phyloP scores from a whole-genome alignment of 2,113 vertebrate genomes.

The Dasyprocta punctata region DNA sequence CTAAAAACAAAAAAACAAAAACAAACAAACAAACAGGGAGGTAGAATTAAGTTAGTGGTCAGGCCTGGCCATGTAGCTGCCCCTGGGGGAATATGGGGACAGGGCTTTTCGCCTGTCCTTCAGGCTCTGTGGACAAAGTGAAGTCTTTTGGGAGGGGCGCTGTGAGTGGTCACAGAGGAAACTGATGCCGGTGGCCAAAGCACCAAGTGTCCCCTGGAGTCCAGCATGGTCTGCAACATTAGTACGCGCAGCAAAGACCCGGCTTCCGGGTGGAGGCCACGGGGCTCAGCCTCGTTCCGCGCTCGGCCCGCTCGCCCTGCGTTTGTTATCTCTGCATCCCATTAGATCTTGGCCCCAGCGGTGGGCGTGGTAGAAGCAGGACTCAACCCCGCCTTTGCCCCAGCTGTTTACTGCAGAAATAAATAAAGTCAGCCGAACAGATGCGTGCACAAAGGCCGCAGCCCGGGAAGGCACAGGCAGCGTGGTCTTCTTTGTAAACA shows the following conservation, averaged over 20 bases:
- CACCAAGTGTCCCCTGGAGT: not conserved
- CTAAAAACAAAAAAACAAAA: too few species aligned
- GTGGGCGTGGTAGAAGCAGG: not conserved
- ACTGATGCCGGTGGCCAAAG: not conserved
- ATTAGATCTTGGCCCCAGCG: conserved; percentile 28
- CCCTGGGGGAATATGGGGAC: too few species aligned
- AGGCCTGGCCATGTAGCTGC: not conserved
- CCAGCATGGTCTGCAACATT: accelerated
- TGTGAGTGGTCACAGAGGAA: not conserved
- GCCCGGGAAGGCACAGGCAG: conserved; percentile 13
- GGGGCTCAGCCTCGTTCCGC: not conserved
- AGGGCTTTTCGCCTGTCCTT: not conserved
- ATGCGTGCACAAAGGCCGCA: not conserved
- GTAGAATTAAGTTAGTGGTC: not conserved
- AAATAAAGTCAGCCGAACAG: not conserved
- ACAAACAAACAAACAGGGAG: too few species aligned
- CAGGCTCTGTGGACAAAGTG: not conserved
- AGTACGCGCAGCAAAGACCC: not conserved
- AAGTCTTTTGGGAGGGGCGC: not conserved
- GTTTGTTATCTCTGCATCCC: not conserved
- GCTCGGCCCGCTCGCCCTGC: accelerated
- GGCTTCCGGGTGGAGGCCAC: not conserved
- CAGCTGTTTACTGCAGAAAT: conserved; percentile 33
- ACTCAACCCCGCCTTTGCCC: conserved; percentile 51
- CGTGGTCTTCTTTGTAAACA: conserved; percentile 12